Conservation (phyloP, 2,888 invertebrate genomes). For the Hyppa rectilinea region DNA sequence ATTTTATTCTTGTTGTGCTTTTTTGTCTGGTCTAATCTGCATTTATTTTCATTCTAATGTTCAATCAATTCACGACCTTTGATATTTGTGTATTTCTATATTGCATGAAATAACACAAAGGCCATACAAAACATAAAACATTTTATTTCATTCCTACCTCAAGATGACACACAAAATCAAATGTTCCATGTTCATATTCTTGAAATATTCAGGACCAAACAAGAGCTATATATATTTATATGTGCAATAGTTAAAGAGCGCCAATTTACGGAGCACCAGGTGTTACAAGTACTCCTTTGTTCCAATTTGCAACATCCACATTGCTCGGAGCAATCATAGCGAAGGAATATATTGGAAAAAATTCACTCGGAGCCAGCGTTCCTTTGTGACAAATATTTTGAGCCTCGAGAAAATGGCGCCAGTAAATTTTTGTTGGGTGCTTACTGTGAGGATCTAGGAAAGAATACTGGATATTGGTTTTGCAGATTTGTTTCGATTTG, state of each 20-base stretch:
- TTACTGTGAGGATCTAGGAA: conserved; percentile 7
- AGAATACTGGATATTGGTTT: conserved; percentile 23
- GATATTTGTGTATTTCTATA: background rate
- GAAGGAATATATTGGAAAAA: conserved; percentile 59
- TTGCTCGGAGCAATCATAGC: conserved; percentile 51
- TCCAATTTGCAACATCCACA: conserved; percentile 53
- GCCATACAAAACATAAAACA: background rate
- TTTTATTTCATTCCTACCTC: background rate
- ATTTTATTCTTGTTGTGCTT: no score
- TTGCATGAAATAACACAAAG: background rate
- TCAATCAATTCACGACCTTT: background rate
- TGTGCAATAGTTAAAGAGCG: conserved; percentile 34
- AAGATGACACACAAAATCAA: background rate
- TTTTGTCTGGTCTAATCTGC: no score
- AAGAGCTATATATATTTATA: conserved; percentile 23
- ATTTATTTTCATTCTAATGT: conserved; percentile 1
- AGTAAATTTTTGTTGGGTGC: conserved; percentile 44
- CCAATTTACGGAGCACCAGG: conserved; percentile 55
- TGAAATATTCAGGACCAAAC: conserved; percentile 33
- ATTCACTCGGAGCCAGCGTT: conserved; percentile 26
- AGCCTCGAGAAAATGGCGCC: conserved; percentile 26
- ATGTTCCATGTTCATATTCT: background rate
- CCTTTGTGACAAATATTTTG: conserved; percentile 54
- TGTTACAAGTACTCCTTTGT: conserved; percentile 45
- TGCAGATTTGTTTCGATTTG: conserved; percentile 6